These are phyloP conservation scores for Pteruthius melanotis DNA, from an alignment of 2,113 vertebrate genomes.

Conservation along the genomic window DNA sequence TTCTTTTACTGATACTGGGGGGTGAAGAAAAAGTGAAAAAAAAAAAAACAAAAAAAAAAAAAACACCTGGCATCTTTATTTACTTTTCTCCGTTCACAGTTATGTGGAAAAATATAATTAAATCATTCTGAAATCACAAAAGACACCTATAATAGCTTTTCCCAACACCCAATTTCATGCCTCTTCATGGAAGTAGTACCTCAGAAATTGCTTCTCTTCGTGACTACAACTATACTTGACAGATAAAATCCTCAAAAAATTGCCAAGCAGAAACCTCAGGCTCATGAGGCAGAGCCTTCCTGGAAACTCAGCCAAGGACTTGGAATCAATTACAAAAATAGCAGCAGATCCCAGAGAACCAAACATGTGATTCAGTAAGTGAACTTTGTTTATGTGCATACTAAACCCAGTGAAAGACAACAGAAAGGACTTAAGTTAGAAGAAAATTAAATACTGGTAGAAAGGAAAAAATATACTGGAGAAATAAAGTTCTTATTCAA, in stretches of 20 bases:
- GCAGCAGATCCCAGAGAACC: not conserved
- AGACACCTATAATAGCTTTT: slow-evolving; percentile 45
- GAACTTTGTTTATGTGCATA: not conserved
- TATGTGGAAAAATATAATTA: slow-evolving; percentile 50
- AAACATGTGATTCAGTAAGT: not conserved
- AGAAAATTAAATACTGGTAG: not conserved
- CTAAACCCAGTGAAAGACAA: not conserved
- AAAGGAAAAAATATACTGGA: not conserved
- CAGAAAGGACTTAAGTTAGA: not conserved
- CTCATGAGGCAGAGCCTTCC: not conserved
- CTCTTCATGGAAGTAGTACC: slow-evolving; percentile 45
- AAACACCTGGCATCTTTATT: not conserved
- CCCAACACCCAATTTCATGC: slow-evolving; percentile 37
- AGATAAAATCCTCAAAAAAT: slow-evolving; percentile 63
- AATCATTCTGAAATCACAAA: slow-evolving; percentile 49
- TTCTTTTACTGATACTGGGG: not conserved
- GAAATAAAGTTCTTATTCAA: not conserved
- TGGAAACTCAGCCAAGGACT: slow-evolving; percentile 25
- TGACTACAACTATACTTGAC: slow-evolving; percentile 35
- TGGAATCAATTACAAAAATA: slow-evolving; percentile 37
- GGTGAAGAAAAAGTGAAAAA: not conserved
- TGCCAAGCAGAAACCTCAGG: slow-evolving; percentile 17
- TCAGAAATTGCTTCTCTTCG: slow-evolving; percentile 55
- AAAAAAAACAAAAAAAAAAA: not conserved
- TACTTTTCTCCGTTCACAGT: not conserved